These are phyloP conservation scores for Drosophila percnosoma DNA, from an alignment of 2,888 invertebrate genomes.

Conservation along the genomic window DNA sequence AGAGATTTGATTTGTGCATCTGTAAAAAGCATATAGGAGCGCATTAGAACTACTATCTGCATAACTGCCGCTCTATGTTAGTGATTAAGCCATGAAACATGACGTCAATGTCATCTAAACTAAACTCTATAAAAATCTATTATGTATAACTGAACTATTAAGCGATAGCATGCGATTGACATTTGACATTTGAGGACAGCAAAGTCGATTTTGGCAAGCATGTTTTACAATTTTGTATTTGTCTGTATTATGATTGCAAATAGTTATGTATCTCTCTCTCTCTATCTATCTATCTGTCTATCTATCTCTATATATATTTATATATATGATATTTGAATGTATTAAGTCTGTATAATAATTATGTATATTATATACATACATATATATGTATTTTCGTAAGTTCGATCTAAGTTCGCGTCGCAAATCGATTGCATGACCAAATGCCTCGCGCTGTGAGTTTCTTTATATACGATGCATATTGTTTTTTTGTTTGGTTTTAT, in stretches of 20 bases:
- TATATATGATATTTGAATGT: slow-evolving; percentile 3
- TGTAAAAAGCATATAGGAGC: slow-evolving; percentile 10
- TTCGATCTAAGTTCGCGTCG: slow-evolving; percentile 46
- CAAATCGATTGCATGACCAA: slow-evolving; percentile 42
- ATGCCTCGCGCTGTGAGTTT: slow-evolving; percentile 43
- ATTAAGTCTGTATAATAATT: slow-evolving; percentile 21
- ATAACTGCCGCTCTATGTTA: slow-evolving; percentile 45
- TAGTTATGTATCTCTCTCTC: slow-evolving; percentile 19
- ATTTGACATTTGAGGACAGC: slow-evolving; percentile 34
- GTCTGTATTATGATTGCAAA: slow-evolving; percentile 7
- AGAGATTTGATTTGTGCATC: not conserved
- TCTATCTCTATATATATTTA: not conserved
- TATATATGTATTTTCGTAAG: slow-evolving; percentile 39
- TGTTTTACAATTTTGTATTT: slow-evolving; percentile 27
- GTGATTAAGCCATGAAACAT: slow-evolving; percentile 18
- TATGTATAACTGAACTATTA: slow-evolving; percentile 23
- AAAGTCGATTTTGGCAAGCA: slow-evolving; percentile 54
- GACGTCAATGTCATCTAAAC: slow-evolving; percentile 6
- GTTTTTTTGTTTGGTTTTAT: not conserved
- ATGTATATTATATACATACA: slow-evolving; percentile 11
- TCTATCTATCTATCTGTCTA: not conserved
- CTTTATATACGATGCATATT: slow-evolving; percentile 3
- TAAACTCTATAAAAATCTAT: not conserved
- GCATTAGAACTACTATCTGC: not conserved
- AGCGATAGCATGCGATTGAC: slow-evolving; percentile 58